These are phyloP conservation scores for Carcina quercana DNA, from an alignment of 2,888 invertebrate genomes.

Conservation along the genomic window DNA sequence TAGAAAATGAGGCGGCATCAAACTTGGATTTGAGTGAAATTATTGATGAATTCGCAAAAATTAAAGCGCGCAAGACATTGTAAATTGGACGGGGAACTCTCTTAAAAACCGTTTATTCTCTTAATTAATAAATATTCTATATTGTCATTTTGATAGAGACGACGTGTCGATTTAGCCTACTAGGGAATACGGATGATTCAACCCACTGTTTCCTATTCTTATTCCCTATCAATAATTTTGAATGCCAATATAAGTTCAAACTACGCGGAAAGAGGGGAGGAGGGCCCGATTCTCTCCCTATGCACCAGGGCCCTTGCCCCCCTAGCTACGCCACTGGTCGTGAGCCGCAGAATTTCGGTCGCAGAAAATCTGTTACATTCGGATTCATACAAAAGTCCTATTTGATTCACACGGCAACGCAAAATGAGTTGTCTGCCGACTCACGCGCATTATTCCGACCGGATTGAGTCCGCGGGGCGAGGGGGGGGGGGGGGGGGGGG, in stretches of 20 bases:
- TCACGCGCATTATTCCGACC: too few relatives aligned
- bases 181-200: background rate
- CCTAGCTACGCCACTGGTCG: conserved; percentile 2
- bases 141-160: background rate
- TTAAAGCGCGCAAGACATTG: conserved; percentile 9
- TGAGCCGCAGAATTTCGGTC: too few relatives aligned
- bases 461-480: too few relatives aligned
- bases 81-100: background rate
- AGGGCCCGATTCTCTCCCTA: conserved; percentile 1
- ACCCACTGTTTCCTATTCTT: background rate
- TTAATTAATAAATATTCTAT: background rate
- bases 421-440: too few relatives aligned
- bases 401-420: too few relatives aligned
- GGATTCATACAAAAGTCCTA: too few relatives aligned
- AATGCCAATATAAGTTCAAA: conserved; percentile 1
- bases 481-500: too few relatives aligned
- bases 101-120: background rate
- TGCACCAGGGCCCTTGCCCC: conserved; percentile 1
- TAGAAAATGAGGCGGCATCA: conserved; percentile 12
- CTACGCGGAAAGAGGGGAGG: conserved; percentile 1
- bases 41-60: conserved; percentile 13
- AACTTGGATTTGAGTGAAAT: conserved; percentile 17
- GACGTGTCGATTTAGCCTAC: background rate
- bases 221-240: conserved; percentile 1
- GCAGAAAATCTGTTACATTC: too few relatives aligned